Evolutionary conservation across 2,888 invertebrate genomes (phyloP), one percentile per base, ranked within the genome.

Genomic region (Drosophila eohydei): DNA sequence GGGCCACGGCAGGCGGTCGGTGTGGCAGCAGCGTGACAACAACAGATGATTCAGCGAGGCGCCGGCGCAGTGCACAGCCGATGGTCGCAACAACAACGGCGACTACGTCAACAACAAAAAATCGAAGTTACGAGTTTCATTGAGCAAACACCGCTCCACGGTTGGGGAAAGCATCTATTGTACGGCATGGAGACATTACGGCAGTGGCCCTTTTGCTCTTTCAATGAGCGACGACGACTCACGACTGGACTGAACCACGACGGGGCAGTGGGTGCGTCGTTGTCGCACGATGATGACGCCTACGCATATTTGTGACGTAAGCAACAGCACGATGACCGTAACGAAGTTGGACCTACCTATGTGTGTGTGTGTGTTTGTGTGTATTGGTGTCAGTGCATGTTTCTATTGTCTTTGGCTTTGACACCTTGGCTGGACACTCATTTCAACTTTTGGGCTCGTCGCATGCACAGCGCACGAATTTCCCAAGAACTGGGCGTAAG

Each of bases 251-350:
- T 57, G 44, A 52, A 41, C 50, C 44, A 38, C 60, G 59, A 58
- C 38, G 69, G 57, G 73, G 76, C 86, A 87, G 91, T 91, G 91
- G 92, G 92, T 92, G 92, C 91, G 92, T 92, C 92, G 72, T 74
- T 90, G 64, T 44, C 86, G 87, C 78, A 85, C 75, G 83, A 92
- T 90, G 90, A 92, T 92, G 92, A 92, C 93, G 91, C 93, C 93
- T 92, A 93, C 93, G 93, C 91, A 91, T 72, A 81, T 88, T 83
- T 92, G 93, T 93, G 93, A 93, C 93, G 93, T 93, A 92, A 93
- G 90, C 92, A 90, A 50, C 51, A 62, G 30, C 78, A 67, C 78
- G 70, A 84, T 46, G 40, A 59, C 32, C 60, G 46, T n/a, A 28
- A 73, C 83, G 86, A 82, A 71, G 66, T 30, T 44, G 26, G 36